Evolutionary conservation across 2,888 invertebrate genomes (phyloP), one percentile per base, ranked within the genome.

Genomic region (Drosophila niveifrons): DNA sequence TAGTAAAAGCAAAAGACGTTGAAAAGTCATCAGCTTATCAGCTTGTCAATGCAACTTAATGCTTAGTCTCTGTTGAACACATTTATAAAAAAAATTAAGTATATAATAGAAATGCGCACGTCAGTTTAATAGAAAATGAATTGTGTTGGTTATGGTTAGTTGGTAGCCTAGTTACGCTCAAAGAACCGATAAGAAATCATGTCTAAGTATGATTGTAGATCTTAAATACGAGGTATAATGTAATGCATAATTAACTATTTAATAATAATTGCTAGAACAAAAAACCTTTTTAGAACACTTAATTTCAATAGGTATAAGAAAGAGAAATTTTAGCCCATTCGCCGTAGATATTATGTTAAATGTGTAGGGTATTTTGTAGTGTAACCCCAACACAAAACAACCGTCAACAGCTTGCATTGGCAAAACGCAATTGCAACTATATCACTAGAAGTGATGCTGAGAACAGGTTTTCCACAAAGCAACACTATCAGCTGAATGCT

Each of bases 381-480:
- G 15, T 10, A 18, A 2, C 11, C 17, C n/a, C 1, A 3, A 10
- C 3, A 3, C 1, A n/a, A n/a, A 23, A 10, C 0, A 6, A 0
- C 8, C 9, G 4, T 2, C 18, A 17, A 0, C 43, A n/a, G 28
- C 10, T 39, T 46, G 36, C 39, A 58, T 61, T 51, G 8, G 36
- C n/a, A 55, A 59, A 28, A 69, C 75, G 75, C 57, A 75, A 57
- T 78, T 62, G n/a, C 29, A 68, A 23, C 15, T 31, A 41, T 36
- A 64, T 57, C 64, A 57, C 28, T 41, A 15, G 65, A 44, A 52
- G 2, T 29, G 23, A 41, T 29, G 62, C 41, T 50, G n/a, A n/a
- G 66, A 79, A 66, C 76, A 3, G 66, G 76, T 76, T 75, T 61
- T 50, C 28, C 34, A 43, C 58, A 41, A 46, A 62, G 50, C 52